These are phyloP conservation scores for Callipepla squamata DNA, from an alignment of 2,113 vertebrate genomes.

Conservation along the genomic window DNA sequence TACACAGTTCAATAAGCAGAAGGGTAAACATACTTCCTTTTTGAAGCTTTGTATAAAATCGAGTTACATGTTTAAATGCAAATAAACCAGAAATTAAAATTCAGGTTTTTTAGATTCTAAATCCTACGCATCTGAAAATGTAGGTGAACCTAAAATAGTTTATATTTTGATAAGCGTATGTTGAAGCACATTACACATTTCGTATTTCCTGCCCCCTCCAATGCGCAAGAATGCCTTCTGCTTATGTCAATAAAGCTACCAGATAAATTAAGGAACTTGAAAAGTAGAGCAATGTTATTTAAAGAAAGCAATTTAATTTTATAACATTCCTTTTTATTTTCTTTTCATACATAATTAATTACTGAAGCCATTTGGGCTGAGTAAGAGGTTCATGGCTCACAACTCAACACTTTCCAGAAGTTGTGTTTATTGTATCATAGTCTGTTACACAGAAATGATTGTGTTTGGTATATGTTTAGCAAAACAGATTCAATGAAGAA, in stretches of 20 bases:
- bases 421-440: neutral
- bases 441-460: neutral
- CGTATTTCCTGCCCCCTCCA: neutral
- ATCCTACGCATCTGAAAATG: neutral
- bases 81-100: neutral
- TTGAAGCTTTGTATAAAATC: constrained; percentile 3
- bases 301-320: constrained; percentile 21
- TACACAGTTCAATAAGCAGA: neutral
- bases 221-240: constrained; percentile 32
- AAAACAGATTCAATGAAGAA: constrained; percentile 21
- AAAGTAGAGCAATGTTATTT: constrained; percentile 11
- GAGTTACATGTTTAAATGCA: neutral
- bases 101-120: neutral
- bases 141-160: constrained; percentile 28
- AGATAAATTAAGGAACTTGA: constrained; percentile 15
- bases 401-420: neutral
- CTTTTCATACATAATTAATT: constrained; percentile 6
- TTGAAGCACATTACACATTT: neutral
- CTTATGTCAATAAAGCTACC: constrained; percentile 16
- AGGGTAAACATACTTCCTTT: neutral
- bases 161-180: neutral
- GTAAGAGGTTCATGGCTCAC: neutral
- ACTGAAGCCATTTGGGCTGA: neutral
- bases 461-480: neutral
- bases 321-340: neutral